Evolutionary conservation across 2,888 invertebrate genomes (phyloP).

Genomic region (Lepidocyrtinus sp.): DNA sequence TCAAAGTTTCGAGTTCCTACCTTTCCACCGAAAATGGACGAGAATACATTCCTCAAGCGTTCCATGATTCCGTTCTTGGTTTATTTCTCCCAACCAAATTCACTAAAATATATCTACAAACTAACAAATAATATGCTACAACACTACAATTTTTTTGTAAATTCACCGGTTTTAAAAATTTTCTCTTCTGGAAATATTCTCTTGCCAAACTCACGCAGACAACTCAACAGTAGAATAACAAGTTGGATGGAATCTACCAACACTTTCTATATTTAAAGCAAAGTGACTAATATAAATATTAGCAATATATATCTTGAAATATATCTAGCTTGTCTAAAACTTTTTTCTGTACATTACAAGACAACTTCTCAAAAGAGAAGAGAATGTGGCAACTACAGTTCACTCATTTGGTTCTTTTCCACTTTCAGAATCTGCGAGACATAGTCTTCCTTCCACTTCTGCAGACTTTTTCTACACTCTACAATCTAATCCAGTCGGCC

Average conservation of each 20-base stretch:
- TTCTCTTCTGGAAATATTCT: background rate
- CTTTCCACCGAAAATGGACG: slow-evolving; percentile 33
- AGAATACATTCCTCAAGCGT: slow-evolving; percentile 35
- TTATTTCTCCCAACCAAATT: slow-evolving; percentile 2
- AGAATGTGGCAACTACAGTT: background rate
- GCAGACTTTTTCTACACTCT: background rate
- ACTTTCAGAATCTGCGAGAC: background rate
- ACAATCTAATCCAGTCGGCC: slow-evolving; percentile 37
- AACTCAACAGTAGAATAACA: too few species aligned
- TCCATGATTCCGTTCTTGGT: slow-evolving; percentile 31
- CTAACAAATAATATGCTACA: background rate
- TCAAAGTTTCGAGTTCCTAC: slow-evolving; percentile 14
- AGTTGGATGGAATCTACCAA: background rate
- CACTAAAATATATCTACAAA: slow-evolving; percentile 8
- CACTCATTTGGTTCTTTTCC: background rate
- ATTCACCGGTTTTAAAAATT: slow-evolving; percentile 35
- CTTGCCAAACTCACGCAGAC: background rate
- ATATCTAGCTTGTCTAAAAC: background rate
- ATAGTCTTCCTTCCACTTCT: slow-evolving; percentile 17
- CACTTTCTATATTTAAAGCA: background rate
- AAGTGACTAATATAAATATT: background rate
- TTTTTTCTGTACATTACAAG: too few species aligned
- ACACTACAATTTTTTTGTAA: slow-evolving; percentile 20
- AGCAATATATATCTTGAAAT: background rate
- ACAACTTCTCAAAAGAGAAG: background rate